These are phyloP conservation scores for Siderastrea siderea DNA, from an alignment of 92 coral and sea anemone genomes.

Conservation along the genomic window DNA sequence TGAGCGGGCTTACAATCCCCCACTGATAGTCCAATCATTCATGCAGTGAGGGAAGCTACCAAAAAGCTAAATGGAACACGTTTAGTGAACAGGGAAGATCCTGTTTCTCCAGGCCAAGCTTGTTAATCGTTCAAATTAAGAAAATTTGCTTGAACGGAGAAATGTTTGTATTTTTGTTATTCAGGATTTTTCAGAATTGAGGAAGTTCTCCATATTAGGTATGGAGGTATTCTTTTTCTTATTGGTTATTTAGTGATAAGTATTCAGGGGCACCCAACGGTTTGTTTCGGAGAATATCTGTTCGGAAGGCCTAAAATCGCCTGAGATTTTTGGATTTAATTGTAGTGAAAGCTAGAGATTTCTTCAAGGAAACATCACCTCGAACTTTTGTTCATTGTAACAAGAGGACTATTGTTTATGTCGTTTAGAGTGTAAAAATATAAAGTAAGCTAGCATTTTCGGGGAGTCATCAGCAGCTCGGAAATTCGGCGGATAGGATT, in stretches of 20 bases:
- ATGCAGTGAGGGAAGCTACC: constrained; percentile 52
- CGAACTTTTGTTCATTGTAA: not conserved
- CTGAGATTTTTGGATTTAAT: no score
- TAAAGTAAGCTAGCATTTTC: not conserved
- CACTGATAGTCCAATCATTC: constrained; percentile 54
- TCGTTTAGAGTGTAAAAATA: no score
- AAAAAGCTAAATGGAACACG: constrained; percentile 53
- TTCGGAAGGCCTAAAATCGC: no score
- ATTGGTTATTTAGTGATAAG: constrained; percentile 25
- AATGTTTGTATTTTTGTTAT: constrained; percentile 63
- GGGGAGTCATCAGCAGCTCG: no score
- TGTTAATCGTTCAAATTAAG: constrained; percentile 27
- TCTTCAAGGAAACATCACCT: no score
- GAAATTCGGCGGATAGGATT: no score
- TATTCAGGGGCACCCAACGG: no score
- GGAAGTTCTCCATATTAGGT: constrained; percentile 60
- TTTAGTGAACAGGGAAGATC: constrained; percentile 50
- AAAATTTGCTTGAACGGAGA: constrained; percentile 50
- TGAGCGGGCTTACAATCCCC: constrained; percentile 60
- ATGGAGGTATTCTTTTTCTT: constrained; percentile 40
- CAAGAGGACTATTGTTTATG: not conserved
- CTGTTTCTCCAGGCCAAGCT: constrained; percentile 34
- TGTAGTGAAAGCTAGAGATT: no score
- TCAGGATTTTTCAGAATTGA: constrained; percentile 57
- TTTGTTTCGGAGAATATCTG: no score